phyloP scores from a whole-genome alignment of 2,797 vertebrate genomes.

The Emydoidea blandingii region DNA sequence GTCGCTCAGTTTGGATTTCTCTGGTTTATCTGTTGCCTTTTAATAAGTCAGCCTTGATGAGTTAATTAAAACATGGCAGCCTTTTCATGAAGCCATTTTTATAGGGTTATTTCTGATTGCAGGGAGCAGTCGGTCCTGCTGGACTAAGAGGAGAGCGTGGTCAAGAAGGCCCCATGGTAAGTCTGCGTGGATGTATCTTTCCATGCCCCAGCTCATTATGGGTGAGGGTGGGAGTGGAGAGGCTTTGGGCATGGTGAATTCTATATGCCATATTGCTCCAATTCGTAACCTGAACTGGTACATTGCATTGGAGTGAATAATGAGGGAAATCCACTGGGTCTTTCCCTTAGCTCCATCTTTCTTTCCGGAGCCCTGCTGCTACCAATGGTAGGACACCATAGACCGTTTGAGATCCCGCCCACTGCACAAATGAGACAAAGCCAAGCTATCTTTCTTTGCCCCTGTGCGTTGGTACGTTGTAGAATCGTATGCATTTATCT shows the following conservation, averaged over 20 bases:
- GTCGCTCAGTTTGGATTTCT: background rate
- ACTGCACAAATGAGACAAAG: background rate
- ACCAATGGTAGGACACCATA: background rate
- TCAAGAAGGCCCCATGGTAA: conserved; percentile 88
- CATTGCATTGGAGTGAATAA: background rate
- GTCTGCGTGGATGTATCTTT: conserved; percentile 30
- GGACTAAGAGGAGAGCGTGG: conserved; percentile 86
- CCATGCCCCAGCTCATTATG: background rate
- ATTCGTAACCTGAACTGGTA: background rate
- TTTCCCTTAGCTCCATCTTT: background rate
- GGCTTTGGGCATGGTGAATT: background rate
- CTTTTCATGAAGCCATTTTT: background rate
- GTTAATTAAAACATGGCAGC: background rate
- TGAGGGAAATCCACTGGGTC: background rate
- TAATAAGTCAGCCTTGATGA: background rate
- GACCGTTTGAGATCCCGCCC: background rate
- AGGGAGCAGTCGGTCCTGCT: conserved; percentile 82
- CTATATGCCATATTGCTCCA: background rate
- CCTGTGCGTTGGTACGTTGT: too few species aligned
- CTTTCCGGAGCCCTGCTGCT: background rate
- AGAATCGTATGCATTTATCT: background rate
- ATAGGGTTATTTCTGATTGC: background rate
- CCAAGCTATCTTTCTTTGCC: background rate
- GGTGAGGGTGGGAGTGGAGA: background rate
- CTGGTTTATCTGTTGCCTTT: background rate